phyloP scores from a whole-genome alignment of 2,888 invertebrate species.

The Bombylius discolor region DNA sequence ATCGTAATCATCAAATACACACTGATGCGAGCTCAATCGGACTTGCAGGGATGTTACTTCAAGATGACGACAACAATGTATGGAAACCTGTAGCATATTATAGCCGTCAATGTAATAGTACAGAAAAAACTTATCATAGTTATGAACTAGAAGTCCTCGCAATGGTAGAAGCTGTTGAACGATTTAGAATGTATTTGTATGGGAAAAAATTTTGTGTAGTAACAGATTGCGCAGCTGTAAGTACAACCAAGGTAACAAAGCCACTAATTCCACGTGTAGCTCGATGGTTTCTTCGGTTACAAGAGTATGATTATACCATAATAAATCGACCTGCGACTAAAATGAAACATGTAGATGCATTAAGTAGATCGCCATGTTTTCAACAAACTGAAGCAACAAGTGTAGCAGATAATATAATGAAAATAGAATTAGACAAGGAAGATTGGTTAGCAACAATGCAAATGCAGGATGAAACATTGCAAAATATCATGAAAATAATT shows the following conservation, averaged over 20 bases:
- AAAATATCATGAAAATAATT: background rate
- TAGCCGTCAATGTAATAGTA: conserved; percentile 21
- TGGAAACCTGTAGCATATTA: conserved; percentile 23
- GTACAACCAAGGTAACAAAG: conserved; percentile 20
- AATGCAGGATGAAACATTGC: conserved; percentile 4
- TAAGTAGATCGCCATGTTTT: conserved; percentile 17
- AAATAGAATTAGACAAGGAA: background rate
- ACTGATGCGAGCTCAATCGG: conserved; percentile 26
- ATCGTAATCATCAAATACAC: conserved; percentile 21
- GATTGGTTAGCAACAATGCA: conserved; percentile 12
- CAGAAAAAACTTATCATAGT: conserved; percentile 25
- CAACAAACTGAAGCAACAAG: conserved; percentile 7
- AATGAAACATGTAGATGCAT: conserved; percentile 25
- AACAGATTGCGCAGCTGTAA: conserved; percentile 26
- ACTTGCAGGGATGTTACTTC: conserved; percentile 24
- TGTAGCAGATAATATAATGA: background rate
- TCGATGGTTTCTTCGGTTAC: conserved; percentile 19
- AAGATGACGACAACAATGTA: conserved; percentile 10
- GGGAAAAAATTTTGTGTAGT: conserved; percentile 21
- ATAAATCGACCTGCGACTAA: conserved; percentile 14
- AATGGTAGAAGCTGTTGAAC: conserved; percentile 20
- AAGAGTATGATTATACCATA: conserved; percentile 16
- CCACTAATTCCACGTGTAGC: conserved; percentile 21
- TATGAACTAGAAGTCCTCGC: conserved; percentile 32
- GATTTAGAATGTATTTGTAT: conserved; percentile 27